Evolutionary conservation across 2,113 vertebrate species (phyloP).

Genomic region (Parotia lawesii): DNA sequence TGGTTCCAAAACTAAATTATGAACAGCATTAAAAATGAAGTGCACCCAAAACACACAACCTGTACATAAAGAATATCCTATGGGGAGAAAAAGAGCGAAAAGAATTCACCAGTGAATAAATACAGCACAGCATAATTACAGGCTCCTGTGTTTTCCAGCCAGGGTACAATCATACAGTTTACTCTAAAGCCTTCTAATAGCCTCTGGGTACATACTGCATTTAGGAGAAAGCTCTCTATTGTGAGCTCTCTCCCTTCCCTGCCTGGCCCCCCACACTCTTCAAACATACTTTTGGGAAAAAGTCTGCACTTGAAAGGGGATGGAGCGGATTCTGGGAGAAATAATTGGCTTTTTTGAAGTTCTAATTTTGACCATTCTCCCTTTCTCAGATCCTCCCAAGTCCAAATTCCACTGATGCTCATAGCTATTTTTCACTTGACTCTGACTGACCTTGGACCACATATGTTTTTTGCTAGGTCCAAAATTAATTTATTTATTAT

Average conservation of each 20-base stretch:
- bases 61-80: conserved; percentile 38
- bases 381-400: not conserved
- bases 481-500: not conserved
- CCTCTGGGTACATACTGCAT: conserved; percentile 27
- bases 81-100: conserved; percentile 8
- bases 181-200: conserved; percentile 42
- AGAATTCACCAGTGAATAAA: conserved; percentile 54
- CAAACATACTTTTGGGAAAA: conserved; percentile 32
- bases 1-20: conserved; percentile 52
- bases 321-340: not conserved
- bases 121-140: conserved; percentile 43
- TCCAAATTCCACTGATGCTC: not conserved
- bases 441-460: not conserved
- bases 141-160: conserved; percentile 23
- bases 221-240: conserved; percentile 28
- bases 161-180: conserved; percentile 42
- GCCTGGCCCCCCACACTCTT: not conserved
- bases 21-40: conserved; percentile 55
- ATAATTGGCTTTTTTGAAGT: conserved; percentile 9
- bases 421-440: not conserved
- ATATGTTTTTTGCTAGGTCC: not conserved
- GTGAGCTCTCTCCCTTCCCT: not conserved
- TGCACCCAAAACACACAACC: conserved; percentile 35
- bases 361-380: not conserved
- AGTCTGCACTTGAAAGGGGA: not conserved